phyloP scores from a whole-genome alignment of 23 tunicate genomes.

The Styela plicata region DNA sequence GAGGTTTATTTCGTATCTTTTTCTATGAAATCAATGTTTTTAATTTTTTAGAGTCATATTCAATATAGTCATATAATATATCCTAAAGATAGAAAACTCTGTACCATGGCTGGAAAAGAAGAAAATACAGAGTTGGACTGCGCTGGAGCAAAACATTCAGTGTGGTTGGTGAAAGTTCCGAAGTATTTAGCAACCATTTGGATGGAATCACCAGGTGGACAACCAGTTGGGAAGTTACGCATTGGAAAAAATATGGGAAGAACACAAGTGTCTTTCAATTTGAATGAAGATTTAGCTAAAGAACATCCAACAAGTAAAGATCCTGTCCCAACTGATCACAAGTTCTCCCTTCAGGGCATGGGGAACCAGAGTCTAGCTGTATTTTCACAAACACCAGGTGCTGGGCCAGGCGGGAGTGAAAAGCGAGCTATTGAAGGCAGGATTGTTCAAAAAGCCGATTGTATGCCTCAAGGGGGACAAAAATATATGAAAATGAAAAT shows the following conservation, averaged over 20 bases:
- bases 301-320: conserved; percentile 18
- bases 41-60: too few species aligned
- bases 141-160: conserved; percentile 70
- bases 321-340: conserved; percentile 50
- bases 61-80: too few species aligned
- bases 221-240: conserved; percentile 81
- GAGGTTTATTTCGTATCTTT: too few species aligned
- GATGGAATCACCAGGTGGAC: conserved; percentile 62
- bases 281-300: conserved; percentile 43
- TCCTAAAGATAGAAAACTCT: too few species aligned
- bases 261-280: conserved; percentile 61
- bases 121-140: conserved; percentile 49
- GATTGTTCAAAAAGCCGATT: conserved; percentile 87
- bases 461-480: conserved; percentile 68
- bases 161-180: conserved; percentile 94
- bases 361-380: conserved; percentile 77
- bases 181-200: conserved; percentile 84
- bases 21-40: too few species aligned
- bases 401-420: conserved; percentile 20
- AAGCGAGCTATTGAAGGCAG: conserved; percentile 85
- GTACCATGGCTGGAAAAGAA: conserved; percentile 24
- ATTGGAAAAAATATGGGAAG: conserved; percentile 67
- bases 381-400: conserved; percentile 39
- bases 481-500: conserved; percentile 77
- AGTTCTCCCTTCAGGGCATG: conserved; percentile 70